Conservation (phyloP, 2,888 invertebrate species). For the Spodoptera exigua region DNA sequence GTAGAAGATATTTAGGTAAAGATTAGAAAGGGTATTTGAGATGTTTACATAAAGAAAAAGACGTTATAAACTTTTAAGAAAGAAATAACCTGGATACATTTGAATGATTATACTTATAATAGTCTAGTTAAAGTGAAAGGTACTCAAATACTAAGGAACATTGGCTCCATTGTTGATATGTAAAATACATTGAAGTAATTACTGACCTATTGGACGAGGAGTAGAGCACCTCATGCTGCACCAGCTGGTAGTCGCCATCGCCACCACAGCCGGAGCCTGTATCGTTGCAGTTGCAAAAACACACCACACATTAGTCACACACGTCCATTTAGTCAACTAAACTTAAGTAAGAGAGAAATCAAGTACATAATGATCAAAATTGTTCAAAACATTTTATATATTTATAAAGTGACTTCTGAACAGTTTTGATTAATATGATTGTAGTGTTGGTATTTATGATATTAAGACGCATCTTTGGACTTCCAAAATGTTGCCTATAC, state of each 20-base stretch:
- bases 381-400: not conserved
- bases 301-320: conserved; percentile 63
- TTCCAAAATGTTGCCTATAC: conserved; percentile 55
- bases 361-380: not conserved
- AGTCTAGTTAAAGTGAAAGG: no score
- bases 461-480: conserved; percentile 45
- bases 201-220: conserved; percentile 97
- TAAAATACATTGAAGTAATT: not conserved
- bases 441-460: conserved; percentile 1
- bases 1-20: no score
- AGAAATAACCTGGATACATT: no score
- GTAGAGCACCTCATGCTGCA: conserved; percentile 99
- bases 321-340: conserved; percentile 37
- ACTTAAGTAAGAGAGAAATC: conserved; percentile 9
- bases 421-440: conserved; percentile 6
- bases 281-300: conserved; percentile 37
- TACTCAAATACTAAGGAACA: no score
- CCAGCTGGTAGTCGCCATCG: conserved; percentile 99
- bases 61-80: no score
- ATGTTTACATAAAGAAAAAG: no score
- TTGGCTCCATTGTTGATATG: no score
- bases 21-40: no score
- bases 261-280: conserved; percentile 94
- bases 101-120: no score
- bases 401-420: not conserved